phyloP scores from a whole-genome alignment of 2,888 invertebrate genomes.

The Agrotis ipsilon region DNA sequence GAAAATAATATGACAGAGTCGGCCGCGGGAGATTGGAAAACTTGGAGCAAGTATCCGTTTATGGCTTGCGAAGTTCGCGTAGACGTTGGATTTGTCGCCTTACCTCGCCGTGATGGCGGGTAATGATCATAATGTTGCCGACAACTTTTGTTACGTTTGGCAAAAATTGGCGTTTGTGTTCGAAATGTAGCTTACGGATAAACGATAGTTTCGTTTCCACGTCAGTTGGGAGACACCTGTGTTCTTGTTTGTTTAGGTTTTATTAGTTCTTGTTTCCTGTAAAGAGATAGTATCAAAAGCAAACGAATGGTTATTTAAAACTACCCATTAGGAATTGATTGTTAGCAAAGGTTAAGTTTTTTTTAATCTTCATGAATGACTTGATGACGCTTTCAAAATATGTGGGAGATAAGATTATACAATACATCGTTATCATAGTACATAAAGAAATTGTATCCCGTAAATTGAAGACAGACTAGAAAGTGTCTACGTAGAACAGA shows the following conservation, averaged over 20 bases:
- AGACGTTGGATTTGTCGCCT: conserved; percentile 68
- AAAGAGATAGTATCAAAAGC: no score
- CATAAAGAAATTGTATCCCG: no score
- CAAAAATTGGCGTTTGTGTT: conserved; percentile 45
- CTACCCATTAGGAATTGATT: no score
- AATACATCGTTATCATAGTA: no score
- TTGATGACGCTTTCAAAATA: not conserved
- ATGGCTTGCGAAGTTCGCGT: conserved; percentile 72
- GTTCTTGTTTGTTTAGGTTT: conserved; percentile 15
- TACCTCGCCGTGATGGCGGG: conserved; percentile 69
- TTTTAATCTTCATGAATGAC: not conserved
- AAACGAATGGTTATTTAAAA: no score
- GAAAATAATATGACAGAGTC: conserved; percentile 81
- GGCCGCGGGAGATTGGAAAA: conserved; percentile 79
- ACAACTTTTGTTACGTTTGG: conserved; percentile 58
- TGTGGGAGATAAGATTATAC: no score
- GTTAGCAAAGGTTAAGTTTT: not conserved
- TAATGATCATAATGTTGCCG: conserved; percentile 67
- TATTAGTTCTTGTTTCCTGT: not conserved
- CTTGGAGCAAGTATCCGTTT: conserved; percentile 74
- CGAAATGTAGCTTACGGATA: conserved; percentile 34
- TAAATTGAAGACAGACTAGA: no score
- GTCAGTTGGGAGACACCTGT: conserved; percentile 38
- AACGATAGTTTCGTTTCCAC: conserved; percentile 17
- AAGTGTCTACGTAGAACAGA: not conserved